Evolutionary conservation across 2,888 invertebrate species (phyloP), one percentile per base, ranked within the genome.

Genomic region (Melangyna quadrimaculata): DNA sequence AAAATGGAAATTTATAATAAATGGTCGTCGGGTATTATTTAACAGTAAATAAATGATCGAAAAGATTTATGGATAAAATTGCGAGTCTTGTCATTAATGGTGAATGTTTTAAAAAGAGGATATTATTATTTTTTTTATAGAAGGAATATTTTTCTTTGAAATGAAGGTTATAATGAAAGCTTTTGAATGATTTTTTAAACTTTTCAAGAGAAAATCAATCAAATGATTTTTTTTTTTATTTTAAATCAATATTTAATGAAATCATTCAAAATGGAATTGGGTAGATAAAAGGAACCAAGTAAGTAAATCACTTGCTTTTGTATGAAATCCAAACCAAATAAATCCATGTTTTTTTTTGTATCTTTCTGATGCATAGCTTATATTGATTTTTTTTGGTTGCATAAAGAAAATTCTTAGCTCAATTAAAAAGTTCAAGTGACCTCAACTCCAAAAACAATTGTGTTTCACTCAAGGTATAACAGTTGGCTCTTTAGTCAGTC

Each of bases 11-110:
- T 53, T 43, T 53, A 61, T 69, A 63, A 83, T 78, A 70, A 78
- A 78, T 83, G 78, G 27, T 73, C 22, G 17, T 29, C 40, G 55
- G 55, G 37, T 67, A 73, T 82, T 74, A 69, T 69, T 67, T 27
- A 27, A 22, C n/a, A 61, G 48, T 37, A 45, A 83, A 73, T 69
- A 59, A 59, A 63, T n/a, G 67, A 65, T 48, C 48, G 14, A 24
- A 69, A 73, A 72, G 72, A 81, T 82, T 45, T 51, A 77, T 67
- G 32, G 19, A 6, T 12, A 17, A 70, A 59, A 55, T 73, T 73
- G 22, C 37, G 2, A 22, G 17, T 17, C 78, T 19, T 53, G 78
- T 63, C 73, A 9, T 55, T 78, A 63, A 70, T 78, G 45, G 53
- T 29, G 37, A 40, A 40, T 27, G 4, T 65, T n/a, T 22, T 63